These are phyloP conservation scores for Tineola bisselliella DNA, from an alignment of 2,888 invertebrate genomes.

Conservation along the genomic window DNA sequence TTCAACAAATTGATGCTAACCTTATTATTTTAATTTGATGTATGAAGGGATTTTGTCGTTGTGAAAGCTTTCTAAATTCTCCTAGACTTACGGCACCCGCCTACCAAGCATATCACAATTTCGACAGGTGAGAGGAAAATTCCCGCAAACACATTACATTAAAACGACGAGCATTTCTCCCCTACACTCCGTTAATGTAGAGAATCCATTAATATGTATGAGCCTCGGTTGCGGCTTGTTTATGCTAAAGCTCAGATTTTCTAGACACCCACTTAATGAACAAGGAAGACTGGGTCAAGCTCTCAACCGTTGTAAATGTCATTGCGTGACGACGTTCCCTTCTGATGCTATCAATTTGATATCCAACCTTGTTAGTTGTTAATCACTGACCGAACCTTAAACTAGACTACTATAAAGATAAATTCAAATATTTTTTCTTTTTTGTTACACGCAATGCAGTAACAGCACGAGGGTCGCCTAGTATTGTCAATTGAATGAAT, in stretches of 20 bases:
- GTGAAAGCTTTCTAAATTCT: neutral
- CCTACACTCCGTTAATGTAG: constrained; percentile 41
- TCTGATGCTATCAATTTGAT: constrained; percentile 36
- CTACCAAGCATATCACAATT: constrained; percentile 31
- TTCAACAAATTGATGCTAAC: neutral
- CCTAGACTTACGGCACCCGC: neutral
- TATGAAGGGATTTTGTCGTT: neutral
- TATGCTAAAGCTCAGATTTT: constrained; percentile 51
- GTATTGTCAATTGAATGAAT: neutral
- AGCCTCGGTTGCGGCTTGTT: constrained; percentile 40
- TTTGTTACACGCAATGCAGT: neutral
- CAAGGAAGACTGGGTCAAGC: constrained; percentile 34
- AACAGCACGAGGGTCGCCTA: neutral
- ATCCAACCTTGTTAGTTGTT: constrained; percentile 27
- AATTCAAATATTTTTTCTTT: neutral
- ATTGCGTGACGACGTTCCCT: constrained; percentile 36
- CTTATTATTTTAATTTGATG: neutral
- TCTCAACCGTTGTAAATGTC: constrained; percentile 21
- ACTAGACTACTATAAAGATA: constrained; percentile 24
- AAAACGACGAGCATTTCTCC: constrained; percentile 37
- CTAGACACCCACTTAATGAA: constrained; percentile 45
- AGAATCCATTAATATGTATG: constrained; percentile 64
- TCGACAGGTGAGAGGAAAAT: constrained; percentile 43
- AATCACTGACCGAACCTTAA: constrained; percentile 39
- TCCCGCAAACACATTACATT: constrained; percentile 43